Conservation (phyloP, 2,113 vertebrate species). For the Pipra filicauda region DNA sequence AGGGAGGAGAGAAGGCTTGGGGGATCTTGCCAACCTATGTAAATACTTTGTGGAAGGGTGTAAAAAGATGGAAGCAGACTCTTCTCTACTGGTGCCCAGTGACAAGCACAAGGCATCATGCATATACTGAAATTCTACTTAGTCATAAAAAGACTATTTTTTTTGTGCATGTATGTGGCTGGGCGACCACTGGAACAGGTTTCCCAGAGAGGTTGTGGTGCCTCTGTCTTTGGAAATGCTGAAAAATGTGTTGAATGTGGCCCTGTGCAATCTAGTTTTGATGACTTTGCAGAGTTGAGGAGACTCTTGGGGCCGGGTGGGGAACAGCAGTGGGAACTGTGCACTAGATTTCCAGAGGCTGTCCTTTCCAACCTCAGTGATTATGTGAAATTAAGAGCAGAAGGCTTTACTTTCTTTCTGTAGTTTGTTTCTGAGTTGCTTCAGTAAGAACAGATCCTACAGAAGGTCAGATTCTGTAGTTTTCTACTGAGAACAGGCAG, state of each 20-base stretch:
- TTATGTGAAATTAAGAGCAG: neutral
- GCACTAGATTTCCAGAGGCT: neutral
- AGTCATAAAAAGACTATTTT: neutral
- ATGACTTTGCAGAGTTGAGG: neutral
- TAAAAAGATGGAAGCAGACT: neutral
- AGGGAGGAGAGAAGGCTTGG: neutral
- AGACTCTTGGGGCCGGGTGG: neutral
- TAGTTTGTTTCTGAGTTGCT: neutral
- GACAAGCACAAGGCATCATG: neutral
- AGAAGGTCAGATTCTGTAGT: neutral
- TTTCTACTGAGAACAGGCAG: neutral
- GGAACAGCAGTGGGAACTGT: neutral
- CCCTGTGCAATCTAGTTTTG: neutral
- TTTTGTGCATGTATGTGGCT: neutral
- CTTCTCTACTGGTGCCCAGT: neutral
- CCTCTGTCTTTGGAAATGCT: neutral
- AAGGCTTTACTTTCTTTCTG: neutral
- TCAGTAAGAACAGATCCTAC: neutral
- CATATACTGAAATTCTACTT: neutral
- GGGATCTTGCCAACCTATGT: neutral
- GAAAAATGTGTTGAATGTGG: accelerated
- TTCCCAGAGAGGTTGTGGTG: neutral
- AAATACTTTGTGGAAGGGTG: neutral
- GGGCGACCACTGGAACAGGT: neutral
- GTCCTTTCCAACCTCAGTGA: neutral